Base-by-base conservation (phyloP, 2,797 vertebrate species). In the Liasis olivaceus region DNA sequence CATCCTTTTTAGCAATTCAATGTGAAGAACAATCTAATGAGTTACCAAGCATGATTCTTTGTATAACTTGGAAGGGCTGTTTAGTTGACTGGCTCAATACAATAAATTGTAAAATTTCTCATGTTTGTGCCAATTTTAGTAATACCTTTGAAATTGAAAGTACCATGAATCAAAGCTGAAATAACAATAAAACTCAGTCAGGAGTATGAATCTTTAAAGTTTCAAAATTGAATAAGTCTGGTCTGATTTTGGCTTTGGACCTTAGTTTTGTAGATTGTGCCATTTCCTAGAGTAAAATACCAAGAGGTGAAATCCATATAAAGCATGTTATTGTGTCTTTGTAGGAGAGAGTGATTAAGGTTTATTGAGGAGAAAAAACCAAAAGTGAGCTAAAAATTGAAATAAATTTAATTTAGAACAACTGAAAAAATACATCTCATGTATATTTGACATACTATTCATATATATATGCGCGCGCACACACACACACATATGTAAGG, bases 1-100 rank as follows among this genome's bases (percentile, higher is more conserved):
- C 97, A 97, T 94, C 92, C 96, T 97, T 97, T 97, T 97, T 97
- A 97, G 97, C 97, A 98, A 97, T 97, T 97, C 97, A 97, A 95
- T 4, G 4, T 96, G 97, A 97, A 97, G 97, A 97, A 97, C 90
- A 96, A 94, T 90, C 96, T 97, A 98, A 97, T 96, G 97, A 98
- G 95, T 94, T 97, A 95, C 91, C 69, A 94, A 91, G 89, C 94
- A 90, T 81, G 94, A 95, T 96, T 93, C 95, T 72, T 58, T 88
- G 59, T 92, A 95, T 92, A 96, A 93, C 88, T 58, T 94, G 93
- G 96, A 95, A 93, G 94, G 72, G 81, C 91, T 93, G 31, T 92
- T 96, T 93, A 94, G 85, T 88, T 92, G 93, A 94, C 95, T 93
- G 81, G 93, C 93, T 88, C 94, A 95, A 92, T 56, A 26, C 91